These are phyloP conservation scores for Hemicentrotus pulcherrimus DNA, from an alignment of 35 echinoderm and acorn worm genomes.

Conservation along the genomic window DNA sequence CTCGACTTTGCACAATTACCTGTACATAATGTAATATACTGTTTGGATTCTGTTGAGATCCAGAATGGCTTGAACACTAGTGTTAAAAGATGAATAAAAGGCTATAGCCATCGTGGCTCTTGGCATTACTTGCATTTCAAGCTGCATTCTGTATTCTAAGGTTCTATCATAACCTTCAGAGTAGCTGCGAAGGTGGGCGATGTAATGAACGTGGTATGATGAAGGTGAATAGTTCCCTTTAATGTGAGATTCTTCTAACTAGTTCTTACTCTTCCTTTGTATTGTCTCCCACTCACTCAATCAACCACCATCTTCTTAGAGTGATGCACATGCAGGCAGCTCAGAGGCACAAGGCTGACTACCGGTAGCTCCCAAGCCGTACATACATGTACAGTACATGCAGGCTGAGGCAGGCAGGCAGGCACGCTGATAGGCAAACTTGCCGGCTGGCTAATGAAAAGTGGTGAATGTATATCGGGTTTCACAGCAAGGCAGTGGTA, in stretches of 20 bases:
- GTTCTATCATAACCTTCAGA: neutral
- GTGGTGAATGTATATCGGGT: neutral
- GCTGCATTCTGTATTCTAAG: neutral
- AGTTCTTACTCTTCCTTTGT: no score
- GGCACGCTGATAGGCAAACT: neutral
- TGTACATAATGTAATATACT: neutral
- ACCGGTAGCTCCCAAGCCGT: neutral
- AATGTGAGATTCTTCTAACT: neutral
- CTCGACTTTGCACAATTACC: neutral
- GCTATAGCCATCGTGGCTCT: neutral
- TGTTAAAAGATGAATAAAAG: no score
- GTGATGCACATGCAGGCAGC: no score
- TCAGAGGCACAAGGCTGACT: no score
- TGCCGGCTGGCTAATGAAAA: slow-evolving; percentile 9
- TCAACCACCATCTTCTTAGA: neutral
- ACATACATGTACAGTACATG: neutral
- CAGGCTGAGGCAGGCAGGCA: neutral
- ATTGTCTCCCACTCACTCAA: neutral
- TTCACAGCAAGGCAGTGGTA: neutral
- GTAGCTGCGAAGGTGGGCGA: neutral
- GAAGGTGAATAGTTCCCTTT: neutral
- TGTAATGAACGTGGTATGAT: neutral
- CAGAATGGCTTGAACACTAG: no score
- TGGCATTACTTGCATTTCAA: neutral
- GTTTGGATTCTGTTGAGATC: no score